Conservation (phyloP, 2,797 vertebrate genomes). For the Vultur gryphus region DNA sequence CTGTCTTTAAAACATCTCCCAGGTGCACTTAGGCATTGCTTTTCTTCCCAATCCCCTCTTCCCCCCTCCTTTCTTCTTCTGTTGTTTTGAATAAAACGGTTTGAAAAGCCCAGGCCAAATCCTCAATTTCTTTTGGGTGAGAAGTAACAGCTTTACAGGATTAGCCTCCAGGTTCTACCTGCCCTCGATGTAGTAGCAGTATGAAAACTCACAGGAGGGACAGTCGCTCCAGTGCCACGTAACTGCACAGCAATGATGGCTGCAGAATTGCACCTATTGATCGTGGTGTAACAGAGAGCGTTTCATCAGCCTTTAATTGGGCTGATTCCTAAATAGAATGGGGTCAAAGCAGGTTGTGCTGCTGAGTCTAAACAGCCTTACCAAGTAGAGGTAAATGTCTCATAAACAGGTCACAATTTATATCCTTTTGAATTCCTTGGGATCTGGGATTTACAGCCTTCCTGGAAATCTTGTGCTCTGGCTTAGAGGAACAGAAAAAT, state of each 20-base stretch:
- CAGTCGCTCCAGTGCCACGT: neutral
- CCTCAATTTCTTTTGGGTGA: constrained; percentile 1
- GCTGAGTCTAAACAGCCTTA: constrained; percentile 41
- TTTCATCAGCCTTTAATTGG: constrained; percentile 68
- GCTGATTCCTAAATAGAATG: constrained; percentile 39
- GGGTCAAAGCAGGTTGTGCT: constrained; percentile 34
- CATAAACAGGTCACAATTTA: constrained; percentile 9
- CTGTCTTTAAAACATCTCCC: constrained; percentile 53
- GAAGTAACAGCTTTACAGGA: constrained; percentile 17
- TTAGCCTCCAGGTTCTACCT: constrained; percentile 10
- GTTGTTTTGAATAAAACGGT: neutral
- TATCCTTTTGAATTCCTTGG: neutral
- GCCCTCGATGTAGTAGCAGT: neutral
- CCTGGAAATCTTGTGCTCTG: neutral
- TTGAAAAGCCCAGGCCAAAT: constrained; percentile 9
- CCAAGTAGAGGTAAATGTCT: neutral
- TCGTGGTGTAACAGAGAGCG: constrained; percentile 9
- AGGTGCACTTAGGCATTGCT: constrained; percentile 46
- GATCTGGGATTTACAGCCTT: neutral
- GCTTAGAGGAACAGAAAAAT: neutral
- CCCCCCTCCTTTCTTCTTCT: neutral
- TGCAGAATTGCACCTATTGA: constrained; percentile 52
- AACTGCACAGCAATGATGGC: neutral
- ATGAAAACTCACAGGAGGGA: neutral
- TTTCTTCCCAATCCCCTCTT: neutral